Percentiles rank a stretch among this genome's conserved stretches.
phyloP scores from a whole-genome alignment of 2,888 invertebrate genomes.

The Philereme transversata region DNA sequence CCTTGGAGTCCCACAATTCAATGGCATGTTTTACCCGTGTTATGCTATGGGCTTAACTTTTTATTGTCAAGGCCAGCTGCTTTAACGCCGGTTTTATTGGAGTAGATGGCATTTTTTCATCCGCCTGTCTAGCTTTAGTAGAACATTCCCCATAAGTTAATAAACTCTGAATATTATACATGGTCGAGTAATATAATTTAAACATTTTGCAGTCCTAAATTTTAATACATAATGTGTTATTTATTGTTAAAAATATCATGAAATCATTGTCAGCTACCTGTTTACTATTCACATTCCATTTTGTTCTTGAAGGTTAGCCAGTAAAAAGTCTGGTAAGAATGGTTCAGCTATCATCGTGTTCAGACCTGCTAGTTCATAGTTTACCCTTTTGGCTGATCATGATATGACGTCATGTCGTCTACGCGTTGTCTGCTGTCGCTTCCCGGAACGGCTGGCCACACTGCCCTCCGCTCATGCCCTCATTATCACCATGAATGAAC shows the following conservation, averaged over 20 bases:
- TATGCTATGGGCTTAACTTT: slow-evolving; percentile 62
- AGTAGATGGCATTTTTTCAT: slow-evolving; percentile 43
- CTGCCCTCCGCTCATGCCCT: slow-evolving; percentile 63
- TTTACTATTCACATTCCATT: not conserved
- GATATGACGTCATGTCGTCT: slow-evolving; percentile 75
- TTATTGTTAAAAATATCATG: not conserved
- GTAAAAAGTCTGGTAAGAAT: not conserved
- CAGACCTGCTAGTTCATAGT: slow-evolving; percentile 39
- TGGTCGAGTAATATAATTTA: too few relatives aligned
- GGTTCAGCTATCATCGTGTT: slow-evolving; percentile 11
- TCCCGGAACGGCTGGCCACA: slow-evolving; percentile 75
- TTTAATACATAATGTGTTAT: too few relatives aligned
- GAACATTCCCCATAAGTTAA: not conserved
- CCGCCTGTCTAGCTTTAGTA: not conserved
- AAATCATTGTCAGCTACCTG: not conserved
- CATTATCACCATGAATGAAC: slow-evolving; percentile 70
- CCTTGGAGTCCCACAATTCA: slow-evolving; percentile 73
- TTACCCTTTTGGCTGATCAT: slow-evolving; percentile 71
- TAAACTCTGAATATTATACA: not conserved
- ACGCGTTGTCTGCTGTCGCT: slow-evolving; percentile 74
- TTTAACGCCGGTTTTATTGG: slow-evolving; percentile 50
- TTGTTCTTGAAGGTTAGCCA: not conserved
- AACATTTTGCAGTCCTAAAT: too few relatives aligned
- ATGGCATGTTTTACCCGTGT: slow-evolving; percentile 66
- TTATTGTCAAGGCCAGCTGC: slow-evolving; percentile 68